Evolutionary conservation across 2,113 vertebrate species (phyloP).

Genomic region (Crocuta crocuta): DNA sequence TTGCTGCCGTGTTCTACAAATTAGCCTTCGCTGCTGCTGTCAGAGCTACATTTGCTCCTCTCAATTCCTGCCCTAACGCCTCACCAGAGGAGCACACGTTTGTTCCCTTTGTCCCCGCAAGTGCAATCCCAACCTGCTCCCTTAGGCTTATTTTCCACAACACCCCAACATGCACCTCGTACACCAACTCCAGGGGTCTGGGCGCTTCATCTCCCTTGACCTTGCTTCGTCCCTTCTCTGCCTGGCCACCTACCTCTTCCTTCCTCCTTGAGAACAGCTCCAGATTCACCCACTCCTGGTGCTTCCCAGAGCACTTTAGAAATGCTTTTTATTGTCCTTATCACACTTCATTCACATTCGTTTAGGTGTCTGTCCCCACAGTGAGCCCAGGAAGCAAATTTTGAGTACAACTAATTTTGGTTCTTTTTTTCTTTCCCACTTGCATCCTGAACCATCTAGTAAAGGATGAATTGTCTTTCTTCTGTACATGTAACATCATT

Average conservation of each 20-base stretch:
- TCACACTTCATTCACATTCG: neutral
- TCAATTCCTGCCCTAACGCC: neutral
- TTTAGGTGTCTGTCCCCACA: neutral
- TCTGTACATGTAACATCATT: neutral
- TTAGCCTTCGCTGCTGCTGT: neutral
- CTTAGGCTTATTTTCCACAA: neutral
- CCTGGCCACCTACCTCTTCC: neutral
- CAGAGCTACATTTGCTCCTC: neutral
- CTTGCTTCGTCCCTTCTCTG: neutral
- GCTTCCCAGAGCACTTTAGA: neutral
- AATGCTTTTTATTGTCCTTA: neutral
- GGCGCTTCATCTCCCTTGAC: neutral
- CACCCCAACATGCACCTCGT: neutral
- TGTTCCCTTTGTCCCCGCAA: neutral
- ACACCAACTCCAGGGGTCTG: accelerated
- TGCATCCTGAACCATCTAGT: neutral
- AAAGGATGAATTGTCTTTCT: conserved; percentile 1
- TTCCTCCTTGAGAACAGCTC: neutral
- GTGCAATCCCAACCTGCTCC: neutral
- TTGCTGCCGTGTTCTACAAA: neutral
- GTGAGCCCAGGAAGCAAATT: neutral
- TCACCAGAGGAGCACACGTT: neutral
- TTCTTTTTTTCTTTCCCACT: neutral
- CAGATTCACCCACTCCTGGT: neutral
- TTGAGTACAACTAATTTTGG: neutral